phyloP scores from a whole-genome alignment of 2,888 invertebrate species.

The Tiliacea citrago region DNA sequence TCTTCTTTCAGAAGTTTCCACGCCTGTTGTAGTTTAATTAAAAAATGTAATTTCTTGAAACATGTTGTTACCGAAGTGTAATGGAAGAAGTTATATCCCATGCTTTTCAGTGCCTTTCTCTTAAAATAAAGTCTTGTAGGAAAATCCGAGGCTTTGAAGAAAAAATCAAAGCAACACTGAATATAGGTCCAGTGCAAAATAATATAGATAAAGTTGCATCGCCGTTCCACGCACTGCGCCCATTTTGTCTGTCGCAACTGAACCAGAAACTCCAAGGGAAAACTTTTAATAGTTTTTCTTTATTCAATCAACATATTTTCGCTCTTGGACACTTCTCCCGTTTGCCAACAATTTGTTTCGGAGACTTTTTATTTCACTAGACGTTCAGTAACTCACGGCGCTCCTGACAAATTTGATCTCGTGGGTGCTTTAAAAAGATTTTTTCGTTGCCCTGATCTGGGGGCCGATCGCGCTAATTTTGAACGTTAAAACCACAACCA shows the following conservation, averaged over 20 bases:
- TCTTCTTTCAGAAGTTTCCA: too few species aligned
- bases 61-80: neutral
- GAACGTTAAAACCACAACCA: too few species aligned
- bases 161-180: slow-evolving; percentile 18
- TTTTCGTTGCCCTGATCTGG: slow-evolving; percentile 74
- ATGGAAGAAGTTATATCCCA: neutral
- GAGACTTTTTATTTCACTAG: slow-evolving; percentile 81
- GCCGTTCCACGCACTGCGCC: slow-evolving; percentile 77
- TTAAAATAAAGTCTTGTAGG: neutral
- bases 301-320: slow-evolving; percentile 90
- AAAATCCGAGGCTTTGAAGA: slow-evolving; percentile 3
- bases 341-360: slow-evolving; percentile 89
- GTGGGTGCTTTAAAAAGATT: slow-evolving; percentile 82
- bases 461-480: too few species aligned
- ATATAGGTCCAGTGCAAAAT: slow-evolving; percentile 53
- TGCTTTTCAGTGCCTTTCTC: neutral
- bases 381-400: slow-evolving; percentile 79
- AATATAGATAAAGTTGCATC: slow-evolving; percentile 65
- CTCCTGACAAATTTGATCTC: slow-evolving; percentile 85
- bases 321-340: slow-evolving; percentile 88
- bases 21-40: too few species aligned
- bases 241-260: slow-evolving; percentile 81
- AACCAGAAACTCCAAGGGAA: slow-evolving; percentile 82
- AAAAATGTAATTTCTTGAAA: too few species aligned
- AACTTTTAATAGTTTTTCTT: slow-evolving; percentile 90